A percentile compares a stretch with the other conserved stretches of the same genome.
These are phyloP conservation scores for Cyprinodon variegatus DNA, from an alignment of 2,113 vertebrate species.

Conservation along the genomic window DNA sequence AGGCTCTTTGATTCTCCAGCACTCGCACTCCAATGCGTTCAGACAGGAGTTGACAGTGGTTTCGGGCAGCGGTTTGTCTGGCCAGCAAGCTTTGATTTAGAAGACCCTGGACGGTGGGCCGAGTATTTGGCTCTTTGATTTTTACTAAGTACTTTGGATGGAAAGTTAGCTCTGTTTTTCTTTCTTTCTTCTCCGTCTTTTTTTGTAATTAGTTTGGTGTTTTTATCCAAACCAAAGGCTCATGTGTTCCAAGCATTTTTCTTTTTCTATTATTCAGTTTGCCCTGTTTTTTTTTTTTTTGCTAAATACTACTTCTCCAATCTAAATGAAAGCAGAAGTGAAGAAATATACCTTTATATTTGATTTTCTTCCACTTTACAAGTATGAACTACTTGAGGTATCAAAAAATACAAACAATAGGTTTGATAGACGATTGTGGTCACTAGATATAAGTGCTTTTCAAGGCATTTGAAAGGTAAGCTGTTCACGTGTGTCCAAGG, in stretches of 20 bases:
- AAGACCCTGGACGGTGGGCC: conserved; percentile 60
- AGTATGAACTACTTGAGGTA: background rate
- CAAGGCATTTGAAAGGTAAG: background rate
- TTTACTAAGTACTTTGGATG: conserved; percentile 62
- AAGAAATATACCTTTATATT: conserved; percentile 9
- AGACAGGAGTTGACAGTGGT: conserved; percentile 70
- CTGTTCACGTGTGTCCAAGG: background rate
- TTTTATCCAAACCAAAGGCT: conserved; percentile 27
- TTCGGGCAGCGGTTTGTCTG: conserved; percentile 67
- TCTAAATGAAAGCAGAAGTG: background rate
- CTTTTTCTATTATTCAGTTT: conserved; percentile 37
- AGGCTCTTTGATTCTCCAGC: conserved; percentile 64
- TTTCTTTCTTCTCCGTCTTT: conserved; percentile 6
- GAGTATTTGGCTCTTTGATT: conserved; percentile 64
- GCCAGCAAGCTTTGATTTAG: conserved; percentile 66
- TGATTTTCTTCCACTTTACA: background rate
- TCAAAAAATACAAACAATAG: background rate
- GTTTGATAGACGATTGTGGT: background rate
- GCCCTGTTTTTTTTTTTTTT: conserved; percentile 21
- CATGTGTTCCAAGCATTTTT: conserved; percentile 29
- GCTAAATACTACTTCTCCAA: background rate
- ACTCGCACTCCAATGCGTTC: conserved; percentile 59
- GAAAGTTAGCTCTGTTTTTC: conserved; percentile 39
- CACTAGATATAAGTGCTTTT: background rate
- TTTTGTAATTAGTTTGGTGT: conserved; percentile 20